A percentile compares a stretch with the other conserved stretches of the same genome.
phyloP scores from a whole-genome alignment of 2,113 vertebrate species.

The Coregonus clupeaformis region DNA sequence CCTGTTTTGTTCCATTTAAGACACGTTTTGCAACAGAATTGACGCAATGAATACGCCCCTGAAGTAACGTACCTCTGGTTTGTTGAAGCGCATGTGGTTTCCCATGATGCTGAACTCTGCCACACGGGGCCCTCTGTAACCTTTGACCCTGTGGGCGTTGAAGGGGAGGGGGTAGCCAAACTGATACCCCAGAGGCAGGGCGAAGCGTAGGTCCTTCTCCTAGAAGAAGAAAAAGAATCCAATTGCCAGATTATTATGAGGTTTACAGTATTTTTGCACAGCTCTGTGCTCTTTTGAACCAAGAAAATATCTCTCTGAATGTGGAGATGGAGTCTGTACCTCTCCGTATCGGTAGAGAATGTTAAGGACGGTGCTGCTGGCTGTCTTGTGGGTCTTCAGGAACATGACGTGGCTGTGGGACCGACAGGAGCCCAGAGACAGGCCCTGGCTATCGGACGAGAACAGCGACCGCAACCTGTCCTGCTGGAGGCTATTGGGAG shows the following conservation, averaged over 20 bases:
- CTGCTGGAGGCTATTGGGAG: conserved; percentile 52
- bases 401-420: conserved; percentile 83
- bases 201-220: conserved; percentile 76
- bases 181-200: conserved; percentile 86
- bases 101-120: conserved; percentile 84
- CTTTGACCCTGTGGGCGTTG: conserved; percentile 83
- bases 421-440: conserved; percentile 72
- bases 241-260: no score
- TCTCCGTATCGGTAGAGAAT: conserved; percentile 90
- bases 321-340: no score
- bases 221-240: no score
- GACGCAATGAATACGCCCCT: no score
- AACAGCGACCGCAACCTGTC: conserved; percentile 60
- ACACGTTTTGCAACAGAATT: background rate
- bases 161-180: conserved; percentile 86
- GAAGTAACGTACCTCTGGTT: conserved; percentile 74
- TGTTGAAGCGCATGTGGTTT: conserved; percentile 90
- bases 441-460: conserved; percentile 61
- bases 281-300: no score
- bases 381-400: conserved; percentile 92
- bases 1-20: no score
- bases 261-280: no score
- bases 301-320: no score
- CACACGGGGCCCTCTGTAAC: conserved; percentile 68
- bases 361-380: conserved; percentile 91